Evolutionary conservation across 1,140 invertebrate species (phyloP).

Genomic region (Drosophila subpulchrella): DNA sequence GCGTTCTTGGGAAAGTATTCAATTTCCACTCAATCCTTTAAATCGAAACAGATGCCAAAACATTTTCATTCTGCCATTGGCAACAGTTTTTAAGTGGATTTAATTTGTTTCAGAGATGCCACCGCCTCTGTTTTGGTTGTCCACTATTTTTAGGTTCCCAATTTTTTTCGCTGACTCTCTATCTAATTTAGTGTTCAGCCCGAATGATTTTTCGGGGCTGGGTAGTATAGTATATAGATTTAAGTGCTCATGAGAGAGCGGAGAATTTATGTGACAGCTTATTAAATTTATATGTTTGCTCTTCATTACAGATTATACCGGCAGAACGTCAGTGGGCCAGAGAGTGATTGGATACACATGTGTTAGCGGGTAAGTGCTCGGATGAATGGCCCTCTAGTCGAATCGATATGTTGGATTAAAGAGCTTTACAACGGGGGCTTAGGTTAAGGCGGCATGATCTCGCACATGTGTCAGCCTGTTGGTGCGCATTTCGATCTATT

Average conservation of each 20-base stretch:
- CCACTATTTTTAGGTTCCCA: constrained; percentile 62
- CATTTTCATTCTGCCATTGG: constrained; percentile 58
- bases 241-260: constrained; percentile 63
- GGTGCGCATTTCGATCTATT: constrained; percentile 13
- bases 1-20: constrained; percentile 62
- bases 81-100: constrained; percentile 52
- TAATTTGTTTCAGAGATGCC: constrained; percentile 41
- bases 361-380: constrained; percentile 59
- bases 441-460: constrained; percentile 32
- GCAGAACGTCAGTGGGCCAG: constrained; percentile 36
- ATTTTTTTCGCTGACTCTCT: constrained; percentile 26
- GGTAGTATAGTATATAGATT: constrained; percentile 22
- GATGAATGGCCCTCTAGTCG: constrained; percentile 5
- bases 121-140: not conserved
- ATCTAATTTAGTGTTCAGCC: constrained; percentile 63
- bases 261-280: constrained; percentile 75
- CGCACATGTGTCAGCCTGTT: constrained; percentile 18
- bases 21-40: constrained; percentile 75
- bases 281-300: constrained; percentile 79
- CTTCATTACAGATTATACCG: constrained; percentile 76
- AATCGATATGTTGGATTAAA: constrained; percentile 23
- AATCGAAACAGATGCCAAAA: constrained; percentile 77
- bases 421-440: constrained; percentile 32
- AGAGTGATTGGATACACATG: constrained; percentile 67
- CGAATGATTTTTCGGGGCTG: constrained; percentile 22